A percentile compares a stretch with the other conserved stretches of the same genome.
Conservation (phyloP, 1,140 invertebrate species). For the Anadara kagoshimensis region DNA sequence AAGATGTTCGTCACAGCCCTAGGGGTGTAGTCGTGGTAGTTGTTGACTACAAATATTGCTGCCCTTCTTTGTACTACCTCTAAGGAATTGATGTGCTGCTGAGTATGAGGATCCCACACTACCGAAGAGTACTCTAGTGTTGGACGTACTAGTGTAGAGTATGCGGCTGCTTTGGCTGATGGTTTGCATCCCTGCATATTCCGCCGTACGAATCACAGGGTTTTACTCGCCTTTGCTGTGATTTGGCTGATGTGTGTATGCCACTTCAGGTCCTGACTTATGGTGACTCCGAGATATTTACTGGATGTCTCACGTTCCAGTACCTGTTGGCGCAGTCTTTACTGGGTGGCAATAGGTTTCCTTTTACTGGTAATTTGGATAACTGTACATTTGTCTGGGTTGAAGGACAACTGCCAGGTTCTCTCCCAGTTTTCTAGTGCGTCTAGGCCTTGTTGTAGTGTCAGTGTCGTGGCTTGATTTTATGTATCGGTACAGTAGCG, state of each 20-base stretch:
- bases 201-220: neutral
- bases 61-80: too few species aligned
- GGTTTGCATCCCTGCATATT: slow-evolving; percentile 6
- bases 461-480: too few species aligned
- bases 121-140: neutral
- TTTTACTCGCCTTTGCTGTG: too few species aligned
- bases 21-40: too few species aligned
- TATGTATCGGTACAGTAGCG: too few species aligned
- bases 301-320: too few species aligned
- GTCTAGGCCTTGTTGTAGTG: neutral
- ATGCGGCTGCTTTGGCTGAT: neutral
- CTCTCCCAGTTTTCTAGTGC: slow-evolving; percentile 7
- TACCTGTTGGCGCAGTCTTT: too few species aligned
- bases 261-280: too few species aligned
- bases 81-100: slow-evolving; percentile 5
- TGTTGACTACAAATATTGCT: slow-evolving; percentile 1
- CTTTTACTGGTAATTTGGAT: slow-evolving; percentile 10
- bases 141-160: neutral
- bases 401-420: slow-evolving; percentile 12
- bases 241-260: too few species aligned
- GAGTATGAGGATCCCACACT: neutral
- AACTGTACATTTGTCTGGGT: slow-evolving; percentile 16
- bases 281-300: too few species aligned
- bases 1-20: too few species aligned
- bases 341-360: too few species aligned